These are phyloP conservation scores for Triplophysa tibetana DNA, from an alignment of 2,113 vertebrate species.

Conservation along the genomic window DNA sequence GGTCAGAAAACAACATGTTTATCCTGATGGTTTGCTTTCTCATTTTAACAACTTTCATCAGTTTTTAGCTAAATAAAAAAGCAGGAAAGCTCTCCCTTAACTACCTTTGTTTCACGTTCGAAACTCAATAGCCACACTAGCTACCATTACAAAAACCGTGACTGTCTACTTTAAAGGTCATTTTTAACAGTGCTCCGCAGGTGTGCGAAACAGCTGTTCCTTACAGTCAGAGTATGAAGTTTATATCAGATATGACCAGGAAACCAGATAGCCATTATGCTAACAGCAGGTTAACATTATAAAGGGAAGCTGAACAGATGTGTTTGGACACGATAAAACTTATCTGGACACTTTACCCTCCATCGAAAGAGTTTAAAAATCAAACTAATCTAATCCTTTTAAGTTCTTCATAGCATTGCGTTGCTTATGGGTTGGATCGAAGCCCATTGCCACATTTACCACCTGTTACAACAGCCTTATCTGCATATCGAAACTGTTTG, in stretches of 20 bases:
- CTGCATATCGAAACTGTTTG: background rate
- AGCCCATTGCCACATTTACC: background rate
- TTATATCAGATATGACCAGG: constrained; percentile 41
- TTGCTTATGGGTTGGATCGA: background rate
- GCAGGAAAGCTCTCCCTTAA: background rate
- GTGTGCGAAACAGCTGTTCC: constrained; percentile 34
- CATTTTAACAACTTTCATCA: background rate
- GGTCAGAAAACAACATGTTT: background rate
- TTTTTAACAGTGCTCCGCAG: constrained; percentile 29
- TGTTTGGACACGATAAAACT: constrained; percentile 36
- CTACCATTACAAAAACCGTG: constrained; percentile 21
- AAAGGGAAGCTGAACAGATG: constrained; percentile 9
- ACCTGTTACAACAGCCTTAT: background rate
- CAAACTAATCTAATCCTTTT: constrained; percentile 3
- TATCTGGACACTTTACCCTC: constrained; percentile 23
- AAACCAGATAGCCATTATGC: constrained; percentile 40
- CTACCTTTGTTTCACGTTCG: background rate
- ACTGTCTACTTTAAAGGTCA: constrained; percentile 42
- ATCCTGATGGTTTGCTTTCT: background rate
- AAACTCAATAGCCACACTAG: constrained; percentile 38
- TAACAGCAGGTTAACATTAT: constrained; percentile 29
- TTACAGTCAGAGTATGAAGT: constrained; percentile 30
- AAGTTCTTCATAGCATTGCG: background rate
- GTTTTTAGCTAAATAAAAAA: background rate
- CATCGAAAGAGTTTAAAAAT: background rate